Base-by-base conservation (phyloP, 2,888 invertebrate genomes). In the Dryocosmus kuriphilus region DNA sequence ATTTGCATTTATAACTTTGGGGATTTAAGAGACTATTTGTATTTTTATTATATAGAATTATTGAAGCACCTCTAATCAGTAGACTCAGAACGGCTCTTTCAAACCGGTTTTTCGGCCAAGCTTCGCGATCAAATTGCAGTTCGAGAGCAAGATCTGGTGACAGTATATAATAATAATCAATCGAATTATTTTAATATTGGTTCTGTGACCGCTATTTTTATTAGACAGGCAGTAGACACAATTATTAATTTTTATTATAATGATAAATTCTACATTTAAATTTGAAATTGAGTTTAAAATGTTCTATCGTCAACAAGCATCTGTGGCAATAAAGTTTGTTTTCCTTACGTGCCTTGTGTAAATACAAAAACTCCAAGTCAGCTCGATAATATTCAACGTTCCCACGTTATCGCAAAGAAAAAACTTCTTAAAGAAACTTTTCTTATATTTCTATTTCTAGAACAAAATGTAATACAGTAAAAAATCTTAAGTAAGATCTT, bases 71-170 rank as follows among this genome's bases (percentile, higher is more conserved):
- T 55, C 51, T 51, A 55, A 55, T 55, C 51, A 22, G n/a, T n/a
- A n/a, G 9, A 22, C 22, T 22, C 51, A 55, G 8, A 55, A 55
- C n/a, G 2, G 51, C n/a, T 55, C 51, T 9, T 55, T 55, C 9
- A 55, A 65, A 71, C 71, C 71, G 71, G 71, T 71, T 71, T 71
- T 71, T 22, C 51, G n/a, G 1, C 71, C 30, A 51, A 46, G 71
- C 24, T 22, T 46, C 27, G 30, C 19, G 27, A 71, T 71, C 71
- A 51, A 51, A 71, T 71, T 71, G 27, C 71, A 51, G 22, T 71
- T 67, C 67, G 41, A 46, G 46, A 67, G 67, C 27, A 67, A 35
- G 4, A 2, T 55, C n/a, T 22, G 9, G 9, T 9, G 9, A 22
- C 51, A 22, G 9, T 55, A 55, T 38, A 38, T 38, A 38, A 38